Conservation (phyloP, 2,797 vertebrate species). For the Pseudomugil gertrudae region DNA sequence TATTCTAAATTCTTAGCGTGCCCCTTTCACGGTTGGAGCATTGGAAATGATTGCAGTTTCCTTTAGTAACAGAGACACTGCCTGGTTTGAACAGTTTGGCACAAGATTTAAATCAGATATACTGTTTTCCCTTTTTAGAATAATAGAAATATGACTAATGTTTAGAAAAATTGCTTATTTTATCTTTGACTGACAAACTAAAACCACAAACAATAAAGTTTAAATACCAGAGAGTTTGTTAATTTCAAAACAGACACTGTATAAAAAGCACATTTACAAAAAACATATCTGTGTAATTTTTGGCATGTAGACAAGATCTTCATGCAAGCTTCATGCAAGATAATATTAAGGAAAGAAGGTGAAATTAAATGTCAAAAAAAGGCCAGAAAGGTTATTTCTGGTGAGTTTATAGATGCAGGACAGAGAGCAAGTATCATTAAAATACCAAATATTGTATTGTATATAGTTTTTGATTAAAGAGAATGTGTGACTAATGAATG, state of each 20-base stretch:
- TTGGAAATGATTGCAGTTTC: conserved; percentile 43
- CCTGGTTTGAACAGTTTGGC: conserved; percentile 34
- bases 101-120: conserved; percentile 11
- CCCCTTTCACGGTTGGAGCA: conserved; percentile 34
- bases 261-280: not conserved
- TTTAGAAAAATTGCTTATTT: not conserved
- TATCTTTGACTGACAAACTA: not conserved
- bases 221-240: not conserved
- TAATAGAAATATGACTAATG: not conserved
- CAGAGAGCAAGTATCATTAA: not conserved
- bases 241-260: not conserved
- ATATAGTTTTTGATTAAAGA: not conserved
- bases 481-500: no score
- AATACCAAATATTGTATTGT: not conserved
- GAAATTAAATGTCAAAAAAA: not conserved
- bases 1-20: conserved; percentile 58
- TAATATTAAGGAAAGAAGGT: not conserved
- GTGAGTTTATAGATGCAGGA: not conserved
- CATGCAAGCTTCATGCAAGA: not conserved
- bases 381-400: not conserved
- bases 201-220: not conserved
- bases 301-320: not conserved
- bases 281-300: not conserved
- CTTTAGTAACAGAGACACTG: conserved; percentile 29
- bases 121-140: not conserved